phyloP scores from a whole-genome alignment of 2,797 vertebrate species.

The Acipenser ruthenus region DNA sequence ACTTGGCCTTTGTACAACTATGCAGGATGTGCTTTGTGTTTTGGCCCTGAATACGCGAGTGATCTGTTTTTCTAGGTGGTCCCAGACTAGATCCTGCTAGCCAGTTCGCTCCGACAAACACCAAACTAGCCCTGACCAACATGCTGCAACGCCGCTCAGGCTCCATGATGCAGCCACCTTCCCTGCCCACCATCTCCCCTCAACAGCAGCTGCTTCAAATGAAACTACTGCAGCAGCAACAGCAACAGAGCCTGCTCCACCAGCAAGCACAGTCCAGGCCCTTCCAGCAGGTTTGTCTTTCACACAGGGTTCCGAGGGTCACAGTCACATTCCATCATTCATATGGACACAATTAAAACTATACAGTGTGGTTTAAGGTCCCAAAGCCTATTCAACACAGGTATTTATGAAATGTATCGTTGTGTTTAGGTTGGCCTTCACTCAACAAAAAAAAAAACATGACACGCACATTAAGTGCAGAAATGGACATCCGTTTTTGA shows the following conservation, averaged over 20 bases:
- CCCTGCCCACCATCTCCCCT: slow-evolving; percentile 34
- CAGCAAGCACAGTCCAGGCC: slow-evolving; percentile 49
- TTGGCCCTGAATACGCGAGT: not conserved
- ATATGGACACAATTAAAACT: too few relatives aligned
- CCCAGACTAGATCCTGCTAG: slow-evolving; percentile 45
- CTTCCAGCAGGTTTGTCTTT: not conserved
- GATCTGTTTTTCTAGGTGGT: slow-evolving; percentile 37
- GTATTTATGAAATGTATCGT: too few relatives aligned
- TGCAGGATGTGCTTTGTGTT: not conserved
- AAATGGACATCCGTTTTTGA: too few relatives aligned
- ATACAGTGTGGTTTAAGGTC: too few relatives aligned
- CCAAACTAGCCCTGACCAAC: slow-evolving; percentile 57
- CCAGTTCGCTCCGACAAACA: slow-evolving; percentile 48
- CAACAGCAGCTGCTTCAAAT: slow-evolving; percentile 58
- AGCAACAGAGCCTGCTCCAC: slow-evolving; percentile 40
- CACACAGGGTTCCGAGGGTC: too few relatives aligned
- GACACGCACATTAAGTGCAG: too few relatives aligned
- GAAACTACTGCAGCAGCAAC: slow-evolving; percentile 52
- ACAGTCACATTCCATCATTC: too few relatives aligned
- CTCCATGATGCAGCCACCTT: slow-evolving; percentile 42
- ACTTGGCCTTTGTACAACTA: too few relatives aligned
- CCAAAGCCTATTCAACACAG: too few relatives aligned
- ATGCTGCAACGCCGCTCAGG: slow-evolving; percentile 54
- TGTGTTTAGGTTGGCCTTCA: too few relatives aligned
- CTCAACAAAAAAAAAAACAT: too few relatives aligned